phyloP scores from a whole-genome alignment of 2,888 invertebrate species.

The Fragum whitleyi region DNA sequence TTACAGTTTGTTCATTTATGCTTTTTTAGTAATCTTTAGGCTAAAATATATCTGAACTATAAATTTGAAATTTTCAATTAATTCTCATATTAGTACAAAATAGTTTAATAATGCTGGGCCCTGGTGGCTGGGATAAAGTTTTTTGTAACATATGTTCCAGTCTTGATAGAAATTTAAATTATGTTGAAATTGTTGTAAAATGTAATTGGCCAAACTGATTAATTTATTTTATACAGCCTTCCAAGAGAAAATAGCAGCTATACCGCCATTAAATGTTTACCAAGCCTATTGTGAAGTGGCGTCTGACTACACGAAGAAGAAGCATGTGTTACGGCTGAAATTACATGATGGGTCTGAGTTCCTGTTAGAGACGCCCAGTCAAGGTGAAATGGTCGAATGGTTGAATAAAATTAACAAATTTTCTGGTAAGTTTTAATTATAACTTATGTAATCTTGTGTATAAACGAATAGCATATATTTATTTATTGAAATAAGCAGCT shows the following conservation, averaged over 20 bases:
- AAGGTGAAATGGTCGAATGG: conserved; percentile 94
- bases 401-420: conserved; percentile 96
- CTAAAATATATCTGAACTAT: too few species aligned
- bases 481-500: background rate
- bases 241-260: conserved; percentile 87
- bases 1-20: too few species aligned
- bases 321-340: conserved; percentile 92
- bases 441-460: background rate
- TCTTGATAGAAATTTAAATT: too few species aligned
- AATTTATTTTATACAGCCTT: background rate
- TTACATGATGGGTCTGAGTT: conserved; percentile 97
- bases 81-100: too few species aligned
- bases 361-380: conserved; percentile 92
- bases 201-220: too few species aligned
- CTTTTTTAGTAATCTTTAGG: too few species aligned
- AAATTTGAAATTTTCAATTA: too few species aligned
- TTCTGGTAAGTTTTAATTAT: conserved; percentile 87
- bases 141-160: too few species aligned
- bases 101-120: too few species aligned
- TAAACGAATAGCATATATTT: background rate
- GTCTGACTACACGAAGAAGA: conserved; percentile 97
- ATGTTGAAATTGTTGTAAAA: too few species aligned
- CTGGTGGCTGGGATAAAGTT: too few species aligned
- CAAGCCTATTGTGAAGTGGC: conserved; percentile 94
- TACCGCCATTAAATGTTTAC: conserved; percentile 92